These are phyloP conservation scores for Willisornis vidua DNA, from an alignment of 2,113 vertebrate genomes.

Conservation along the genomic window DNA sequence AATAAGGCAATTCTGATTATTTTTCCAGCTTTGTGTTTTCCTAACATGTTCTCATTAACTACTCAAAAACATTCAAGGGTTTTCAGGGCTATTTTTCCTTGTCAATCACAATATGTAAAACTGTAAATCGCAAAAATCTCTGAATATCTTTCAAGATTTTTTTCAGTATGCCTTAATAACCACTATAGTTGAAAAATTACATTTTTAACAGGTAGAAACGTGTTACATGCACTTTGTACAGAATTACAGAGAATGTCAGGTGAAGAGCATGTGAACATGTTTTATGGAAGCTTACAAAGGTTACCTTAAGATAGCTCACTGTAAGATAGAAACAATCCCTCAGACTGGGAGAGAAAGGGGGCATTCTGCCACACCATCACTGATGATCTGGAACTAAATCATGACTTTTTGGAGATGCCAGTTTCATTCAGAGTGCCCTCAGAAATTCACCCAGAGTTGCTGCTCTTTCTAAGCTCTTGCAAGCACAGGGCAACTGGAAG, in stretches of 20 bases:
- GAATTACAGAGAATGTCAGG: background rate
- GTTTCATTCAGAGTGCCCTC: background rate
- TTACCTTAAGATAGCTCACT: background rate
- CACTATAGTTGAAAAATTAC: background rate
- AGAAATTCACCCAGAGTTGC: background rate
- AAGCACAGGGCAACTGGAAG: background rate
- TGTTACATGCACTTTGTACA: background rate
- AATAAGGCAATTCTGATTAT: background rate
- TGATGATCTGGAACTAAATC: background rate
- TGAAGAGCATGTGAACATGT: background rate
- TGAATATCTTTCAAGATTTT: background rate
- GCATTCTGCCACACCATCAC: background rate
- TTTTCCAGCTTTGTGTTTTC: background rate
- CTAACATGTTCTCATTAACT: background rate
- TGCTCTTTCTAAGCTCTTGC: background rate
- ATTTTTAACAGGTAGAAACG: background rate
- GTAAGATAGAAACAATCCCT: background rate
- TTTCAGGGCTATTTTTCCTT: background rate
- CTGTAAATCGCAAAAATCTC: background rate
- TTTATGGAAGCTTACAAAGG: background rate
- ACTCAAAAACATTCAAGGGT: background rate
- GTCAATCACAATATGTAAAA: background rate
- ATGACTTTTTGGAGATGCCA: background rate
- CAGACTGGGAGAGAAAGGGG: background rate
- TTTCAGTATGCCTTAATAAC: background rate